phyloP scores from a whole-genome alignment of 30 jellyfish, hydroid and myxozoan genomes.

The Mastigias papua region DNA sequence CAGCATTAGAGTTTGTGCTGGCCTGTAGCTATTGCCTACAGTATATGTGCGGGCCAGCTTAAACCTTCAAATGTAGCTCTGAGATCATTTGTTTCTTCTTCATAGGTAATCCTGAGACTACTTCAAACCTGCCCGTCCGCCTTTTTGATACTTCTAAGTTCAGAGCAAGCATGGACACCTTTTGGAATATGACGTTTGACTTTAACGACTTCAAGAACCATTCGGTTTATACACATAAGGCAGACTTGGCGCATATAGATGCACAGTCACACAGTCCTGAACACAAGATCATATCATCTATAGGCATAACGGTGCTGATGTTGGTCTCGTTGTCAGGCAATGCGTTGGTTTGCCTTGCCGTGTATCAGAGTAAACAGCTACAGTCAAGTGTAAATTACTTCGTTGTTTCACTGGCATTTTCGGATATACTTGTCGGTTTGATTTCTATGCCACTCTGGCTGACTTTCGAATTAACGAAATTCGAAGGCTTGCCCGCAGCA shows the following conservation, averaged over 20 bases:
- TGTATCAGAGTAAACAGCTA: slow-evolving; percentile 75
- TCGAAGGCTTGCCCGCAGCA: slow-evolving; percentile 55
- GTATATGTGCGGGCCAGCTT: too few species aligned
- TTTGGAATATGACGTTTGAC: slow-evolving; percentile 24
- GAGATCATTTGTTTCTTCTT: too few species aligned
- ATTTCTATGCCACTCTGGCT: slow-evolving; percentile 94
- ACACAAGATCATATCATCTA: slow-evolving; percentile 77
- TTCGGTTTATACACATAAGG: not conserved
- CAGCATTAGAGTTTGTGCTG: too few species aligned
- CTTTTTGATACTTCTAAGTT: not conserved
- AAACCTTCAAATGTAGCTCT: too few species aligned
- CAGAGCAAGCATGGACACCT: slow-evolving; percentile 5
- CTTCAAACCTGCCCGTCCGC: not conserved
- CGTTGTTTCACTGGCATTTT: slow-evolving; percentile 86
- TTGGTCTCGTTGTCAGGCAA: slow-evolving; percentile 87
- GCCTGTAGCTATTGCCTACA: too few species aligned
- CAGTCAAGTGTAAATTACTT: slow-evolving; percentile 83
- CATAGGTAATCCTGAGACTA: not conserved
- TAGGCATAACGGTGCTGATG: slow-evolving; percentile 80
- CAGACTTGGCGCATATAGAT: slow-evolving; percentile 35
- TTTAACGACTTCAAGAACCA: not conserved
- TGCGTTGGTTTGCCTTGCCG: slow-evolving; percentile 91
- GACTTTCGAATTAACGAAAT: slow-evolving; percentile 81
- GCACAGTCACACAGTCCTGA: slow-evolving; percentile 65
- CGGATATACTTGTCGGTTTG: slow-evolving; percentile 85